Percentiles rank a stretch among this genome's conserved stretches.
These are phyloP conservation scores for Desmodus rotundus DNA, from an alignment of 2,113 vertebrate species.

Conservation along the genomic window DNA sequence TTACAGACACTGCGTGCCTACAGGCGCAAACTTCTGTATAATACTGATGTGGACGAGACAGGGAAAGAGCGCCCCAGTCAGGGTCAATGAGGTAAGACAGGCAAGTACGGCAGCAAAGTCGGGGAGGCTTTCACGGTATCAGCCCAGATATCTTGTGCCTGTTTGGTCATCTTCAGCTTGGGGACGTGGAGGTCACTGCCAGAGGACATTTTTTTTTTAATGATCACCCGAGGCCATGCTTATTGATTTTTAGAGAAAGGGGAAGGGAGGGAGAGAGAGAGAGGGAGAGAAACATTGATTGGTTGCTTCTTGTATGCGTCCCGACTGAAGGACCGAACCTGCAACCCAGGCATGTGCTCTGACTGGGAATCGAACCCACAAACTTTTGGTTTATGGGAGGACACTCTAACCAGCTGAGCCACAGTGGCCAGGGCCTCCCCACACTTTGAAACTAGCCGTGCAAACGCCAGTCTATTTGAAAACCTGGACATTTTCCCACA, in stretches of 20 bases:
- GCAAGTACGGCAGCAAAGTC: no score
- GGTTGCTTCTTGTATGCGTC: no score
- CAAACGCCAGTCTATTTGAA: not conserved
- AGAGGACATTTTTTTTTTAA: not conserved
- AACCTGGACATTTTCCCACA: not conserved
- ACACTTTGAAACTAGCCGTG: not conserved
- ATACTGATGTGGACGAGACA: not conserved
- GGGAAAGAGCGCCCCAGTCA: not conserved
- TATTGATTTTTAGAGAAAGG: no score
- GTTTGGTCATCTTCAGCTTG: not conserved
- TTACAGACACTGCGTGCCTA: not conserved
- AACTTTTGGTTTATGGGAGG: no score
- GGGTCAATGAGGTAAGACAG: not conserved
- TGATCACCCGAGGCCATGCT: no score
- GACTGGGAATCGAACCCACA: no score
- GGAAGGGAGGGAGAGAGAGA: no score
- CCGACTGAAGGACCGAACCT: no score
- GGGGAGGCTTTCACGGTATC: rapidly evolving
- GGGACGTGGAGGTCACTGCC: not conserved
- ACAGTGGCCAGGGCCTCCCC: not conserved
- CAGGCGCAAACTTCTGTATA: not conserved
- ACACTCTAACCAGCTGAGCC: no score
- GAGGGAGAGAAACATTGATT: no score
- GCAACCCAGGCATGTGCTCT: no score
- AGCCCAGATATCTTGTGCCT: not conserved